Evolutionary conservation across 2,113 vertebrate species (phyloP), one percentile per base, ranked within the genome.

Genomic region (Cacatua alba): DNA sequence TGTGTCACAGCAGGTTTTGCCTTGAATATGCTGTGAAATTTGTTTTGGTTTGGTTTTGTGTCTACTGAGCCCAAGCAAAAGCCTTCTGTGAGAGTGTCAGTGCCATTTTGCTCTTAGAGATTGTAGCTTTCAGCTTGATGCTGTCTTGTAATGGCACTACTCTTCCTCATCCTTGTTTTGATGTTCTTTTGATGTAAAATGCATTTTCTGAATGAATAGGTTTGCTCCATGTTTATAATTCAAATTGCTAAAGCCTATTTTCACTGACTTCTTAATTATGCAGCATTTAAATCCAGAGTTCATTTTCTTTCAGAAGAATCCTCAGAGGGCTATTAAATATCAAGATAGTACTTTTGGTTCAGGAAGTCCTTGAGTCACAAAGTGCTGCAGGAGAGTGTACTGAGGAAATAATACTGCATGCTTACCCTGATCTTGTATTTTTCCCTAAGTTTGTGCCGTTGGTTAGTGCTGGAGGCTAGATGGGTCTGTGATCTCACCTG

Each of bases 91-190:
- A 77, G n/a, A 83, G 48, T 82, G 37, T 91, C 84, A 65, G 59
- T 92, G 87, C 70, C 87, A 91, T 95, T 96, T 91, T 96, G 44
- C 76, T 91, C 62, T 72, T 85, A 91, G 63, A 80, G 87, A 74
- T 39, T 88, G 67, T 91, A 74, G 94, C 46, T 92, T 95, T 96
- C 79, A 79, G 71, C 78, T 83, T 87, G 71, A 77, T 86, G 46
- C 21, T 92, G 48, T 86, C 63, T 74, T 90, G 28, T 82, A 88
- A 65, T 51, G 82, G 59, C 31, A 37, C 13, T 80, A 19, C 46
- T 80, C 44, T 95, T 90, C 57, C 85, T 96, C 20, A 15, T 88
- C 68, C 63, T 90, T 90, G 39, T 96, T 93, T 93, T 94, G 68
- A 74, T 74, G 70, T 72, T 91, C 57, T 95, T 94, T 72, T 92